Percentiles rank a stretch among this genome's conserved stretches.
These are phyloP conservation scores for Anneissia japonica DNA, from an alignment of 35 echinoderm and acorn worm species.

Conservation along the genomic window DNA sequence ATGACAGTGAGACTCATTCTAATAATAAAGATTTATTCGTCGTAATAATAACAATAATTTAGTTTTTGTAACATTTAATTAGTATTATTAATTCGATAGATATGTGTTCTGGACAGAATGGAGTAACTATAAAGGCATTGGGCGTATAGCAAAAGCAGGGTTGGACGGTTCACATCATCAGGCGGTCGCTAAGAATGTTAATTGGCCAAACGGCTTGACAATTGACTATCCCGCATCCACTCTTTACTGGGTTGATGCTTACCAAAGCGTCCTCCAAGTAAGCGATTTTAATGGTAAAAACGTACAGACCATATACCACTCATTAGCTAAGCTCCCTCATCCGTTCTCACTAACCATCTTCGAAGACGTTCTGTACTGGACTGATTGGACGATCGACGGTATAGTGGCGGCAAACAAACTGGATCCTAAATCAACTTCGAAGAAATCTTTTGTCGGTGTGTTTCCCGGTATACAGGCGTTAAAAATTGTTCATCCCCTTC, in stretches of 20 bases:
- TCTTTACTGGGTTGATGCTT: background rate
- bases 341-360: background rate
- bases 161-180: background rate
- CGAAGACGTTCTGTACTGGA: slow-evolving; percentile 1
- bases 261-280: background rate
- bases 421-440: background rate
- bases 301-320: background rate
- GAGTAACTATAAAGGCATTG: no score
- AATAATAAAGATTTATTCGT: no score
- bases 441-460: background rate
- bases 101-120: slow-evolving; percentile 16
- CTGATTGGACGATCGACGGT: background rate
- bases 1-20: no score
- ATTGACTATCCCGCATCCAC: background rate
- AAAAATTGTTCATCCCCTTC: background rate
- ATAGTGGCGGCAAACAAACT: background rate
- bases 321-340: background rate
- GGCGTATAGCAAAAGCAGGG: background rate
- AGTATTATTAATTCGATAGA: background rate
- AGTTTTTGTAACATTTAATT: no score
- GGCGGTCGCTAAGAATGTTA: background rate
- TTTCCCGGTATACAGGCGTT: background rate
- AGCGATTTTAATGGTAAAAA: background rate
- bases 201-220: slow-evolving; percentile 1
- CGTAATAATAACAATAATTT: no score